A percentile compares a stretch with the other conserved stretches of the same genome.
These are phyloP conservation scores for Agrochola lota DNA, from an alignment of 2,888 invertebrate species.

Conservation along the genomic window DNA sequence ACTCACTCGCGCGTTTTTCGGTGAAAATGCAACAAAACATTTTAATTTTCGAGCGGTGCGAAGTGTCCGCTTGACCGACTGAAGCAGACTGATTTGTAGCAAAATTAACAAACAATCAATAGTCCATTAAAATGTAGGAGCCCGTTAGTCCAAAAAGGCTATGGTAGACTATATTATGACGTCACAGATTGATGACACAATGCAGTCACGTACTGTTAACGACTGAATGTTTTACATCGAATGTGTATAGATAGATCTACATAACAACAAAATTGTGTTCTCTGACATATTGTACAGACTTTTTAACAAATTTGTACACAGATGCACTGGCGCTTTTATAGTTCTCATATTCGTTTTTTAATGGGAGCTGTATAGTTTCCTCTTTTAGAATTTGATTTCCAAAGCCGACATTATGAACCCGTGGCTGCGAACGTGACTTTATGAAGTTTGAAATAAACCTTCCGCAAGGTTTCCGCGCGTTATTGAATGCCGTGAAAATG, in stretches of 20 bases:
- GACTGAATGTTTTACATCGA: background rate
- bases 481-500: conserved; percentile 42
- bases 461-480: conserved; percentile 26
- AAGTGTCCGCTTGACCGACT: conserved; percentile 31
- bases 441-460: conserved; percentile 46
- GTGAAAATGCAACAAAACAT: conserved; percentile 75
- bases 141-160: conserved; percentile 54
- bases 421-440: conserved; percentile 31
- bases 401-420: conserved; percentile 44
- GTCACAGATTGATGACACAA: conserved; percentile 35
- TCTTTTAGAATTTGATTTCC: conserved; percentile 41
- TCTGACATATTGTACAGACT: background rate
- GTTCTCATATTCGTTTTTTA: conserved; percentile 34
- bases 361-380: conserved; percentile 27
- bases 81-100: conserved; percentile 48
- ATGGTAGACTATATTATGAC: conserved; percentile 21
- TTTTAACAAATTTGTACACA: conserved; percentile 19
- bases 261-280: conserved; percentile 15
- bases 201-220: conserved; percentile 30
- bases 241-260: background rate
- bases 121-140: conserved; percentile 71
- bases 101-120: conserved; percentile 77
- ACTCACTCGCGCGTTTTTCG: conserved; percentile 60
- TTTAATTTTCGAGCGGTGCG: conserved; percentile 38
- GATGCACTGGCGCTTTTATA: conserved; percentile 10